Base-by-base conservation (phyloP, 2,888 invertebrate genomes). In the Erebia epiphron region DNA sequence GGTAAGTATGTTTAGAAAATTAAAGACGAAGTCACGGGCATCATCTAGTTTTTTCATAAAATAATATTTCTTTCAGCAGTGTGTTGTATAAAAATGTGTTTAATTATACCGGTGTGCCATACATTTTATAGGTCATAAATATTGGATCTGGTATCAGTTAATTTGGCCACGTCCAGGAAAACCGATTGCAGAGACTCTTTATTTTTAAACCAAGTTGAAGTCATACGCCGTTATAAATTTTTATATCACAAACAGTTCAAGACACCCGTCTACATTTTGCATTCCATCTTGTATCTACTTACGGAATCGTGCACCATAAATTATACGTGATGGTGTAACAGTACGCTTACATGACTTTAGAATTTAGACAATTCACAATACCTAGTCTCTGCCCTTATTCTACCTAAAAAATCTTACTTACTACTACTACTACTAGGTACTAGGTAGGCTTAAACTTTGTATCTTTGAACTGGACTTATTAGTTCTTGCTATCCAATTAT, bases 111-210 rank as follows among this genome's bases (percentile, higher is more conserved):
- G 77, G 74, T 79, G 73, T 75, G 81, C 80, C 81, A 80, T 78
- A 82, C 79, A 79, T 86, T 92, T 91, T 91, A 91, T 90, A 82
- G 83, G 83, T 82, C 85, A 87, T 92, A 89, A 91, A 91, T 90
- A 91, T 91, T 82, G 87, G 83, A 78, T 86, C 86, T 86, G 87
- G 83, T 85, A 83, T 84, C 82, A 79, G 82, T 79, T 82, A 72
- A 79, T 80, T 82, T 79, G 79, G 75, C 75, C 77, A 78, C 80
- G 79, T 79, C 76, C 78, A 76, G 78, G 80, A 79, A 81, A 81
- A 80, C 76, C 78, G 76, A 80, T 79, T 79, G n/a, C n/a, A n/a
- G 78, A 75, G 76, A 80, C 80, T 84, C 66, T 66, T 85, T 88
- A 85, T 88, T 87, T 88, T 83, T 87, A 85, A 83, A 83, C 79